These are phyloP conservation scores for Pristionchus arcanus DNA, from an alignment of 2,888 invertebrate species.

Conservation along the genomic window DNA sequence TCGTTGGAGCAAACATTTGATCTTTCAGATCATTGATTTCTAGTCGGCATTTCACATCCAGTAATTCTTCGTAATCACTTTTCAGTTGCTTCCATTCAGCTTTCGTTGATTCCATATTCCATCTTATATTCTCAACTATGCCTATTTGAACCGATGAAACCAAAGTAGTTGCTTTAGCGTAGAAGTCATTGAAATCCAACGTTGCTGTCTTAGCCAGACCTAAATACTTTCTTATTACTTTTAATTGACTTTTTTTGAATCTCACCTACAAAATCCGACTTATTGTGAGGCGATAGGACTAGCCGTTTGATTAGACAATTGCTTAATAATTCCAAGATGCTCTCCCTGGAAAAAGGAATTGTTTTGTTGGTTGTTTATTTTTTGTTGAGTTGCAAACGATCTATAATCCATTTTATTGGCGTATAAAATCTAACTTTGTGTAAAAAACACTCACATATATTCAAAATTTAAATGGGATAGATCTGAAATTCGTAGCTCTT, in stretches of 20 bases:
- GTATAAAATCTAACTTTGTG: no score
- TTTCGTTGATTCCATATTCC: not conserved
- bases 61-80: not conserved
- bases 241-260: not conserved
- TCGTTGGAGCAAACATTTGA: not conserved
- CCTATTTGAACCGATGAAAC: not conserved
- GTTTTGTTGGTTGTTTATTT: no score
- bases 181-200: not conserved
- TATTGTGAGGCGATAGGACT: no score
- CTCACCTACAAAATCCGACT: no score
- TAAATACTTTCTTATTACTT: not conserved
- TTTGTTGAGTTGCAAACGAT: no score
- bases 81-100: not conserved
- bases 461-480: no score
- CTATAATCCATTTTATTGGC: no score
- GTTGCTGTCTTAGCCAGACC: not conserved
- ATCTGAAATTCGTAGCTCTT: no score
- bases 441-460: no score
- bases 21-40: not conserved
- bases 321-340: no score
- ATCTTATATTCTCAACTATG: not conserved
- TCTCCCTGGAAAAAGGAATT: no score
- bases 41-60: not conserved
- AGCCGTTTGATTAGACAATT: no score
- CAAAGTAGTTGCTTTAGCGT: not conserved